Conservation (phyloP, 2,888 invertebrate species). For the Drosophila demipolita region DNA sequence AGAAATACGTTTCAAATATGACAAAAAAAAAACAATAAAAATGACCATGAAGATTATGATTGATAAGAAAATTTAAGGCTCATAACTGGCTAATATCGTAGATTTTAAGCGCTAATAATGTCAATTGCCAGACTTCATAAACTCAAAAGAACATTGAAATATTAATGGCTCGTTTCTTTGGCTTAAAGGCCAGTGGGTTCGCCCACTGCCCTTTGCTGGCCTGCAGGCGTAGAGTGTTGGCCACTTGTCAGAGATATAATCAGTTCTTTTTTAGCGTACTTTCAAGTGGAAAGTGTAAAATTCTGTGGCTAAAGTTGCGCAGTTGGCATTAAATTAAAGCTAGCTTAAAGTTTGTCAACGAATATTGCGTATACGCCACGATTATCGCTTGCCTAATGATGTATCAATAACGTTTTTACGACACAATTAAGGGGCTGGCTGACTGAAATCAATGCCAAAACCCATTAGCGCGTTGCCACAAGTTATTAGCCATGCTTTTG, state of each 20-base stretch:
- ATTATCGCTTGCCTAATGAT: slow-evolving; percentile 70
- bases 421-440: slow-evolving; percentile 60
- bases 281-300: background rate
- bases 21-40: background rate
- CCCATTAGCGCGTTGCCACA: slow-evolving; percentile 51
- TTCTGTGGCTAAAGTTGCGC: background rate
- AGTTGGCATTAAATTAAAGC: slow-evolving; percentile 10
- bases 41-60: background rate
- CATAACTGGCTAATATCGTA: background rate
- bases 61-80: background rate
- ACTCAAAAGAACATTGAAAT: background rate
- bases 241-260: slow-evolving; percentile 21
- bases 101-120: background rate
- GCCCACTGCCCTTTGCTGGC: slow-evolving; percentile 9
- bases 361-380: slow-evolving; percentile 63
- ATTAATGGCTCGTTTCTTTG: background rate
- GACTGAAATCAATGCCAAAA: slow-evolving; percentile 58
- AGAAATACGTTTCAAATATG: background rate
- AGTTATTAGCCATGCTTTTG: slow-evolving; percentile 45
- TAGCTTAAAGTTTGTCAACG: slow-evolving; percentile 43
- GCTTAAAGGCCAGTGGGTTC: background rate
- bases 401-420: slow-evolving; percentile 74
- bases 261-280: slow-evolving; percentile 7
- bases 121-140: background rate
- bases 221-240: background rate